phyloP scores from a whole-genome alignment of 2,113 vertebrate genomes.

The Mionectes macconnelli region DNA sequence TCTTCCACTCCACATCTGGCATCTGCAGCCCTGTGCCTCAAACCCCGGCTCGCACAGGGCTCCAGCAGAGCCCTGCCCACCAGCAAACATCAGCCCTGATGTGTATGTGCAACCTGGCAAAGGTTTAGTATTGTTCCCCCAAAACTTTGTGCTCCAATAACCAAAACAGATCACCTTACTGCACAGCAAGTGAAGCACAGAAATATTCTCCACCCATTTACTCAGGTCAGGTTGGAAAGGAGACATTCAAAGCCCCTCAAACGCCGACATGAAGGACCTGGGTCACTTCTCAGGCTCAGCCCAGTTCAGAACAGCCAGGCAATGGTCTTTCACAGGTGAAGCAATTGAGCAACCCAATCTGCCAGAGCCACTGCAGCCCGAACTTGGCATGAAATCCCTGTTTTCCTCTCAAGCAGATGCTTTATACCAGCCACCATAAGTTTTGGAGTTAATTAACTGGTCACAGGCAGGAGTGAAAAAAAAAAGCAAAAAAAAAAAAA shows the following conservation, averaged over 20 bases:
- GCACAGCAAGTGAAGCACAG: neutral
- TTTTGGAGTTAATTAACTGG: neutral
- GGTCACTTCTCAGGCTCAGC: neutral
- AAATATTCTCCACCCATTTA: neutral
- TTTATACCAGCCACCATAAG: neutral
- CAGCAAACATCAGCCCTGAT: neutral
- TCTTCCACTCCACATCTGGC: neutral
- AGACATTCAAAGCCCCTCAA: neutral
- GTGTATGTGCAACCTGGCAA: neutral
- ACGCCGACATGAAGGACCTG: neutral
- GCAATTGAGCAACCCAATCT: neutral
- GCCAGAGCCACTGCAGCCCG: neutral
- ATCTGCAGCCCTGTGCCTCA: neutral
- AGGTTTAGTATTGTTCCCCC: neutral
- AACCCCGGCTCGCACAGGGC: neutral
- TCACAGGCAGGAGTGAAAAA: neutral
- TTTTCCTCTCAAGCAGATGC: neutral
- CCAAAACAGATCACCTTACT: neutral
- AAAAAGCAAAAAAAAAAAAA: neutral
- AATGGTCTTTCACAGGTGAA: neutral
- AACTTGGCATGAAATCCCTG: rapidly evolving
- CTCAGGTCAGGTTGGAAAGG: neutral
- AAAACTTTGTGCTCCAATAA: slow-evolving; percentile 14
- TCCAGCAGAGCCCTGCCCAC: neutral
- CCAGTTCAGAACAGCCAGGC: neutral